These are phyloP conservation scores for Pristionchus fissidentatus DNA, from an alignment of 2,888 invertebrate genomes.

Conservation along the genomic window DNA sequence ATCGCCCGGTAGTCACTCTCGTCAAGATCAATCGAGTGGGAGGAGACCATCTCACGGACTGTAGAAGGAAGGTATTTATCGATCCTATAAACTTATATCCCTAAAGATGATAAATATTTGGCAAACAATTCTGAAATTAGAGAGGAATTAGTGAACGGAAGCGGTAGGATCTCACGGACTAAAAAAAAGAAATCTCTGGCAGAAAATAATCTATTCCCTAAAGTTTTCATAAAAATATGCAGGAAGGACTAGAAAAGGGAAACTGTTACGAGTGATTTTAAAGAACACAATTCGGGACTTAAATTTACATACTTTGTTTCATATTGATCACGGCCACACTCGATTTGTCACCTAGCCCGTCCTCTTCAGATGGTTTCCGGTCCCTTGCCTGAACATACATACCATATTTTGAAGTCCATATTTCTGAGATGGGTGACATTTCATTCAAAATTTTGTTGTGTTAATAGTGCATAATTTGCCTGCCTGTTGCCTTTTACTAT, in stretches of 20 bases:
- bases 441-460: no score
- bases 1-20: conserved; percentile 82
- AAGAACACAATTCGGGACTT: no score
- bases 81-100: not conserved
- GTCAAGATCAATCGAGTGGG: conserved; percentile 63
- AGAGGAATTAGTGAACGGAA: not conserved
- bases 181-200: no score
- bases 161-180: not conserved
- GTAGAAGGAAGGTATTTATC: not conserved
- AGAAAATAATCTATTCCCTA: not conserved
- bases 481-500: not conserved
- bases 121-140: not conserved
- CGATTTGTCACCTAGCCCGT: conserved; percentile 52
- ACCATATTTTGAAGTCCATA: no score
- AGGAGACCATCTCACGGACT: conserved; percentile 63
- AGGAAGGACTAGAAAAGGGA: no score
- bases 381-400: no score
- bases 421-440: no score
- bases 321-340: conserved; percentile 67
- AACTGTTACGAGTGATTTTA: no score
- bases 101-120: not conserved
- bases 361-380: conserved; percentile 13
- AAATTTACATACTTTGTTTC: conserved; percentile 61
- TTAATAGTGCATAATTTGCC: no score
- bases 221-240: no score